A percentile compares a stretch with the other conserved stretches of the same genome.
Evolutionary conservation across 2,113 vertebrate species (phyloP).

Genomic region (Sardina pilchardus): DNA sequence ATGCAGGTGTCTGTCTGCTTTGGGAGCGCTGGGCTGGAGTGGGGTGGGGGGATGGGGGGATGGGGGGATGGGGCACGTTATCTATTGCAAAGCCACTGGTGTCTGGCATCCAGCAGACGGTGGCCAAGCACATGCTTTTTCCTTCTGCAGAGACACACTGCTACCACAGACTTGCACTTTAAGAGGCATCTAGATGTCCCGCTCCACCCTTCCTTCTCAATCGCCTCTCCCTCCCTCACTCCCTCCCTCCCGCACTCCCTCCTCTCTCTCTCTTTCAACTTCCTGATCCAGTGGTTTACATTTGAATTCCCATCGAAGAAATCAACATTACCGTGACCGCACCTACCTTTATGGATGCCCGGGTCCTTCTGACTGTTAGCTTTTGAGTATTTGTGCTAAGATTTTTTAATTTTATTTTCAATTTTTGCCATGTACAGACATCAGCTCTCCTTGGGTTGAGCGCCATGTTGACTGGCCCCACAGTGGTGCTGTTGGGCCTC

Average conservation of each 20-base stretch:
- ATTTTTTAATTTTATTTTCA: slow-evolving; percentile 53
- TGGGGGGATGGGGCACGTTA: slow-evolving; percentile 49
- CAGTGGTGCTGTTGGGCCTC: slow-evolving; percentile 54
- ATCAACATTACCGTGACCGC: slow-evolving; percentile 69
- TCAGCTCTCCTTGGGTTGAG: background rate
- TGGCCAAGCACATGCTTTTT: slow-evolving; percentile 32
- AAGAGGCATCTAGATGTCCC: slow-evolving; percentile 69
- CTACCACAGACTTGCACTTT: slow-evolving; percentile 84
- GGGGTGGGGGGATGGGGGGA: slow-evolving; percentile 33
- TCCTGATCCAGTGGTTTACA: slow-evolving; percentile 76
- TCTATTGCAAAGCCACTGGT: slow-evolving; percentile 69
- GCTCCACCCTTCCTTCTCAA: background rate
- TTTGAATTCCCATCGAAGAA: slow-evolving; percentile 70
- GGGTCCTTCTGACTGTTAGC: slow-evolving; percentile 79
- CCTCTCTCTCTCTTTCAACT: slow-evolving; percentile 46
- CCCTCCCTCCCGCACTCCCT: background rate
- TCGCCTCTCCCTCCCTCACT: background rate
- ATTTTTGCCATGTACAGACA: slow-evolving; percentile 53
- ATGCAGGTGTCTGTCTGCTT: slow-evolving; percentile 44
- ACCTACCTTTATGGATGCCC: slow-evolving; percentile 79
- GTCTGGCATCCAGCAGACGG: slow-evolving; percentile 53
- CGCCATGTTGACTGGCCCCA: slow-evolving; percentile 58
- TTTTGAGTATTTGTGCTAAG: slow-evolving; percentile 68
- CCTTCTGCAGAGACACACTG: slow-evolving; percentile 65
- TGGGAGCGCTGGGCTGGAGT: background rate